Evolutionary conservation across 2,888 invertebrate genomes (phyloP).

Genomic region (Anodontia alba): DNA sequence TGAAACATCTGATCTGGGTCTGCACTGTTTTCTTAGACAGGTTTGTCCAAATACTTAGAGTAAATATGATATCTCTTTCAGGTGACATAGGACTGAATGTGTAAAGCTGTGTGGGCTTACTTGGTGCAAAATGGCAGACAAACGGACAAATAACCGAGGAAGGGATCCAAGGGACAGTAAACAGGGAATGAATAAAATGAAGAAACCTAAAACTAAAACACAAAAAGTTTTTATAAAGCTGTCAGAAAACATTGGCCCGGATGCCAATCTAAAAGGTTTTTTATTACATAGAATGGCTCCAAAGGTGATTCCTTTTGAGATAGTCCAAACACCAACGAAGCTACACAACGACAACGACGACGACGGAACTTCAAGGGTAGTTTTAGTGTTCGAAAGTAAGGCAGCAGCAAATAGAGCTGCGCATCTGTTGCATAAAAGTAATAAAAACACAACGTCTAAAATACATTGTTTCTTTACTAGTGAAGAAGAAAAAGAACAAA

Average conservation of each 20-base stretch:
- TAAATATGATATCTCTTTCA: too few species aligned
- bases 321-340: background rate
- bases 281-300: background rate
- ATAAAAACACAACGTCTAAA: conserved; percentile 29
- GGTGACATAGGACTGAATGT: too few species aligned
- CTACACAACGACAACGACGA: background rate
- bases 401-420: conserved; percentile 22
- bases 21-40: too few species aligned
- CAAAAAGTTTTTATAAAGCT: background rate
- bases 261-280: background rate
- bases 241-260: background rate
- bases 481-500: conserved; percentile 24
- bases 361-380: background rate
- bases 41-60: too few species aligned
- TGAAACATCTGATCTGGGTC: too few species aligned
- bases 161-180: background rate
- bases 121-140: background rate
- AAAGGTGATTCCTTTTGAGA: background rate
- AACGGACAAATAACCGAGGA: background rate
- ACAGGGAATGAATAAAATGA: background rate
- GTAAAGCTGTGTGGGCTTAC: too few species aligned
- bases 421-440: conserved; percentile 37
- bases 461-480: conserved; percentile 33
- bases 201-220: background rate
- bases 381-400: conserved; percentile 23